Percentiles rank a stretch among this genome's conserved stretches.
Conservation (phyloP, 2,113 vertebrate species). For the Paramisgurnus dabryanus region DNA sequence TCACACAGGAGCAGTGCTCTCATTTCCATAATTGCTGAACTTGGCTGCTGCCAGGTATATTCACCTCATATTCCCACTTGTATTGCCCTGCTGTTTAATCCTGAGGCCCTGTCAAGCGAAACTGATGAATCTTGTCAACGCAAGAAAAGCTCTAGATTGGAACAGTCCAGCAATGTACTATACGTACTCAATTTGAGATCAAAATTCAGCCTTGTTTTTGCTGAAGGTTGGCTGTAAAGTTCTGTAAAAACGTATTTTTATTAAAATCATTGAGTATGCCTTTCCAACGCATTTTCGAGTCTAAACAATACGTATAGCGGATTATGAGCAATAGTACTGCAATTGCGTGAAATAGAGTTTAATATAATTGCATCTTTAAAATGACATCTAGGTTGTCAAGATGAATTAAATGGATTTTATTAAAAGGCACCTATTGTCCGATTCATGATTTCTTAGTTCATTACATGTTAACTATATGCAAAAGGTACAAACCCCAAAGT, state of each 20-base stretch:
- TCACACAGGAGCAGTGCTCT: conserved; percentile 38
- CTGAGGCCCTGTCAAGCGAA: conserved; percentile 59
- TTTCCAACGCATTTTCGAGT: background rate
- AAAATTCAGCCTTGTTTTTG: conserved; percentile 41
- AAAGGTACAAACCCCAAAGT: too few species aligned
- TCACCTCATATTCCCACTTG: conserved; percentile 54
- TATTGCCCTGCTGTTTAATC: conserved; percentile 63
- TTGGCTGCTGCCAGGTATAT: conserved; percentile 59
- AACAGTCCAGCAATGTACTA: conserved; percentile 57
- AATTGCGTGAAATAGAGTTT: background rate
- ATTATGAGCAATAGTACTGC: background rate
- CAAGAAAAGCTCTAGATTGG: conserved; percentile 52
- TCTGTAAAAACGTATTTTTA: background rate
- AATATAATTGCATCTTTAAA: background rate
- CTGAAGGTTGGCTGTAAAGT: background rate
- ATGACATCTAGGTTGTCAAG: background rate
- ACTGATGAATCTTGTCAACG: conserved; percentile 67
- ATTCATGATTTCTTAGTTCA: too few species aligned
- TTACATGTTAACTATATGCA: too few species aligned
- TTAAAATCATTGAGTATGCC: background rate
- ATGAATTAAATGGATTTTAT: background rate
- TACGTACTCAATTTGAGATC: conserved; percentile 52
- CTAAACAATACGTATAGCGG: background rate
- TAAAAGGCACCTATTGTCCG: too few species aligned
- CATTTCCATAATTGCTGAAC: conserved; percentile 61